Evolutionary conservation across 1,140 invertebrate genomes (phyloP), one percentile per base, ranked within the genome.

Genomic region (Trichomalopsis sarcophagae): DNA sequence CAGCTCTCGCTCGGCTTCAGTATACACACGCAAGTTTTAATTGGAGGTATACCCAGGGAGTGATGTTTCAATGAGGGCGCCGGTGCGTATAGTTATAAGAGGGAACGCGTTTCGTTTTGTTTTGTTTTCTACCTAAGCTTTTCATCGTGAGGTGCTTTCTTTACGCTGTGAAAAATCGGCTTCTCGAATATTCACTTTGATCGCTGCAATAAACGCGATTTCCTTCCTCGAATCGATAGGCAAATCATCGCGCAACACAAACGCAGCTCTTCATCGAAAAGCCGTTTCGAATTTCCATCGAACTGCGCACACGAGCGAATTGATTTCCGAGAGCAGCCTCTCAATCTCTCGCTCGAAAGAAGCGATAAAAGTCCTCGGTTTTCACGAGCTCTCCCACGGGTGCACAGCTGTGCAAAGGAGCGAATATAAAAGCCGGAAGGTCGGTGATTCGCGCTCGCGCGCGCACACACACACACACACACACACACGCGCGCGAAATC

Each of bases 371-470:
- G 73, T 55, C 73, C 30, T 74, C 44, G 68, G n/a, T 1, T 44
- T 82, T 75, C 81, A 76, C 75, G 82, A 77, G 82, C 74, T 76
- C 36, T 76, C 23, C 2, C 33, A 62, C 55, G 55, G 55, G 17
- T 21, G 13, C 50, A 74, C 27, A 73, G 69, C 50, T 30, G 47
- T n/a, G 36, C 27, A 33, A 76, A 69, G 36, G 74, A 83, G 75
- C 36, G 33, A 84, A 77, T 27, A 68, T 78, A 84, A 77, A 83
- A 69, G 55, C 7, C 33, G 81, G 50, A 76, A 75, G 33, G 81
- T 36, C 33, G 73, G 50, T 33, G 71, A 76, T 76, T 76, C 11
- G 33, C 50, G 62, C 36, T 9, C 44, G 27, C 50, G 76, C 47
- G 44, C 13, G 5, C 55, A 21, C 47, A 62, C 17, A 2, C 27